Evolutionary conservation across 2,797 vertebrate species (phyloP), one percentile per base, ranked within the genome.

Genomic region (Xiphorhynchus erythropygius): DNA sequence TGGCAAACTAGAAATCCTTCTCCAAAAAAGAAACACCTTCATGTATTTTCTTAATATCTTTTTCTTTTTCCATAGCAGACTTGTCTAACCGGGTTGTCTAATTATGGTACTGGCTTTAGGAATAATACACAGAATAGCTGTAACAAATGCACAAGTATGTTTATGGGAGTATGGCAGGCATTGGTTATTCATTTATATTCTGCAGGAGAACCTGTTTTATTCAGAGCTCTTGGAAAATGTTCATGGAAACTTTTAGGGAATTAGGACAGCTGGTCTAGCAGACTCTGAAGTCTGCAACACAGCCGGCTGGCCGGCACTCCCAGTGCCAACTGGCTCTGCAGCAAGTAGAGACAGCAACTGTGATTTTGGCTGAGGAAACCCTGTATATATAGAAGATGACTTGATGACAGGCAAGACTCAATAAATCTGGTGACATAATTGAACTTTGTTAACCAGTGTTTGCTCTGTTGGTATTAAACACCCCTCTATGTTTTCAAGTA

Each of bases 271-370:
- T 96, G 90, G 93, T 70, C 83, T 96, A 95, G 81, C 87, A 96
- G 93, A 95, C 90, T 95, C 74, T 63, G 70, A 94, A 96, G 73
- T 94, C 87, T 95, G 85, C 78, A 93, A 41, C 42, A 22, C 87
- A 91, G 93, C 93, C 90, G 9, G 81, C 93, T 91, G 89, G 78
- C 81, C 18, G 5, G 67, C 84, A 68, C 89, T 94, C 64, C 85
- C 90, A n/a, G 46, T 89, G 89, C 96, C 97, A 96, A 71, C 96
- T 97, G 96, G 96, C 96, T 95, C 85, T 73, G 92, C 49, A 90
- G 88, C 90, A 95, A 94, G 57, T 78, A 91, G 83, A 91, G 96
- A 86, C 92, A 85, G 84, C 95, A 96, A 88, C 89, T 95, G 94
- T 88, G 89, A 89, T 89, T 85, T 89, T 94, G 92, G 87, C 90